These are phyloP conservation scores for Styela plicata DNA, from an alignment of 23 tunicate species.

Conservation along the genomic window DNA sequence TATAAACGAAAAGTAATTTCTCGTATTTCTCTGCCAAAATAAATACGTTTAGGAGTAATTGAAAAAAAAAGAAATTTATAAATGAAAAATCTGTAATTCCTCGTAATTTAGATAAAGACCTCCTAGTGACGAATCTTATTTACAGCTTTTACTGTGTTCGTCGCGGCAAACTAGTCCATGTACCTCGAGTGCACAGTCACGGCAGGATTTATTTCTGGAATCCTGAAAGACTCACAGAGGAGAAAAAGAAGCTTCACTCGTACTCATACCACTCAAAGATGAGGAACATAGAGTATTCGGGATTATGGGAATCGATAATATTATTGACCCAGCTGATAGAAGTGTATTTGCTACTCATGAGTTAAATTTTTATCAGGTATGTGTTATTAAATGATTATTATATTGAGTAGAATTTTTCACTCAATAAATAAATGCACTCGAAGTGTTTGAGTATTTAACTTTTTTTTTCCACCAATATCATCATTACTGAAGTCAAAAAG, in stretches of 20 bases:
- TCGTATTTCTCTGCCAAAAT: too few species aligned
- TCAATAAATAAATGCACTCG: too few species aligned
- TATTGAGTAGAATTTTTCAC: too few species aligned
- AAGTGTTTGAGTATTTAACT: too few species aligned
- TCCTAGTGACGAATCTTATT: too few species aligned
- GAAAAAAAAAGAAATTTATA: too few species aligned
- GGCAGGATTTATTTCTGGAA: conserved; percentile 82
- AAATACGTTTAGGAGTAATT: too few species aligned
- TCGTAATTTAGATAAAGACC: too few species aligned
- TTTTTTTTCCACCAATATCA: too few species aligned
- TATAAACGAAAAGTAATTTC: too few species aligned
- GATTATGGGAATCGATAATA: conserved; percentile 69
- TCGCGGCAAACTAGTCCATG: conserved; percentile 77
- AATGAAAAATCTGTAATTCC: too few species aligned
- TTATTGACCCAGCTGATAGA: conserved; percentile 62
- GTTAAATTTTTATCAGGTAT: conserved; percentile 78
- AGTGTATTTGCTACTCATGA: conserved; percentile 90
- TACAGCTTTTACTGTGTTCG: conserved; percentile 74
- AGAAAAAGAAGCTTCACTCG: conserved; percentile 77
- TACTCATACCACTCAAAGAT: conserved; percentile 75
- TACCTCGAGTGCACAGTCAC: conserved; percentile 87
- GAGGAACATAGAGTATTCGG: conserved; percentile 73
- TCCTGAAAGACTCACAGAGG: conserved; percentile 51
- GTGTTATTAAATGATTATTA: neutral
- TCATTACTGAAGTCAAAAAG: too few species aligned